Percentiles rank a stretch among this genome's conserved stretches.
These are phyloP conservation scores for Bembecia ichneumoniformis DNA, from an alignment of 2,888 invertebrate species.

Conservation along the genomic window DNA sequence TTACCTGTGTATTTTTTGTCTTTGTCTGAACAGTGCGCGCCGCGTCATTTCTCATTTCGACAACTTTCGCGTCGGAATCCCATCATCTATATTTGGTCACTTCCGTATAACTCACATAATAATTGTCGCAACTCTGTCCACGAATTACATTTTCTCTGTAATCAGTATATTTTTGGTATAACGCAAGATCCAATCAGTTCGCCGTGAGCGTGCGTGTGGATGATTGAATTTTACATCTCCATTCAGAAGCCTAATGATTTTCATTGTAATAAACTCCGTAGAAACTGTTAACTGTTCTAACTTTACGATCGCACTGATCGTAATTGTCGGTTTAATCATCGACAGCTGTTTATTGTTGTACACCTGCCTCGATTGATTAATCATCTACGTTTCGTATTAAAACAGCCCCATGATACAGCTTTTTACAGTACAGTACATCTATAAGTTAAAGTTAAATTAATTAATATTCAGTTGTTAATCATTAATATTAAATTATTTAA, in stretches of 20 bases:
- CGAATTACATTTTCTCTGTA: no score
- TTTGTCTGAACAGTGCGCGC: constrained; percentile 22
- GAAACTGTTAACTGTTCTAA: constrained; percentile 19
- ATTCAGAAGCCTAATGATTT: constrained; percentile 8
- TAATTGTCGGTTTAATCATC: constrained; percentile 32
- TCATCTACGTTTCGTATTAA: constrained; percentile 16
- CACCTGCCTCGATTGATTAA: constrained; percentile 34
- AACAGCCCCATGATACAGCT: constrained; percentile 10
- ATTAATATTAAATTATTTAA: background rate
- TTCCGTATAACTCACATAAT: constrained; percentile 4
- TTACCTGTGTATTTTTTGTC: constrained; percentile 43
- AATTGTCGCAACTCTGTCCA: no score
- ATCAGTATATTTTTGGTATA: no score
- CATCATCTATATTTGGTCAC: constrained; percentile 14
- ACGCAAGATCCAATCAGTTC: constrained; percentile 8
- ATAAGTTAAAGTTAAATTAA: background rate
- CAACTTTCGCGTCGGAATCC: constrained; percentile 50
- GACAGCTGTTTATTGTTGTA: constrained; percentile 25
- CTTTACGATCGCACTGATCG: constrained; percentile 29
- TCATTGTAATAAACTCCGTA: constrained; percentile 6
- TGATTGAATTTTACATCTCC: constrained; percentile 11
- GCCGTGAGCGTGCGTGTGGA: constrained; percentile 15
- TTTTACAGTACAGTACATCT: no score
- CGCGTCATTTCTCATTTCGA: constrained; percentile 51
- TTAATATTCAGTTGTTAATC: background rate